Evolutionary conservation across 2,113 vertebrate genomes (phyloP).

Genomic region (Abramis brama): DNA sequence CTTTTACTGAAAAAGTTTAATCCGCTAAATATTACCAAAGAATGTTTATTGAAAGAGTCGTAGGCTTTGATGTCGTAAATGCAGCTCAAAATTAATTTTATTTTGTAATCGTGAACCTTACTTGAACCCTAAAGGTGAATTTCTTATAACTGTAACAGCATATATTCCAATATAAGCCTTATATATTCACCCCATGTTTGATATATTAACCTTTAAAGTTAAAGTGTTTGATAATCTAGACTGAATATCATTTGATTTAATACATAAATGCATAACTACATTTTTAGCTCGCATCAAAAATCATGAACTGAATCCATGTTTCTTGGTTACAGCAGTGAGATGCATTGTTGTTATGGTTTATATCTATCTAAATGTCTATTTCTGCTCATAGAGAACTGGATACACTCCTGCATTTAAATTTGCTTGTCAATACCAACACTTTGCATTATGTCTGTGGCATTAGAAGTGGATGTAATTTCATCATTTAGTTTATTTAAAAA

Average conservation of each 20-base stretch:
- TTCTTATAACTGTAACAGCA: background rate
- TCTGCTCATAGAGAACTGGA: background rate
- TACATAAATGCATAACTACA: background rate
- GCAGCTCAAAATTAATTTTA: background rate
- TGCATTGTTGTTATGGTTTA: background rate
- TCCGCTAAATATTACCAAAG: background rate
- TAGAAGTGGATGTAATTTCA: background rate
- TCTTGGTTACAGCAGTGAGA: background rate
- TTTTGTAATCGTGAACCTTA: background rate
- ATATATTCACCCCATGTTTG: background rate
- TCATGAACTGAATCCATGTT: background rate
- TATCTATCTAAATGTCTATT: background rate
- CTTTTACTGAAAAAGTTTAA: background rate
- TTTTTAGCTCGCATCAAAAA: background rate
- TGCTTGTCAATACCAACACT: background rate
- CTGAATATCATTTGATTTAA: background rate
- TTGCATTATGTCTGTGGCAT: background rate
- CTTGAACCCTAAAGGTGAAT: background rate
- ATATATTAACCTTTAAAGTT: background rate
- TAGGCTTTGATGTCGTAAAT: background rate
- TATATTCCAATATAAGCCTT: too few species aligned
- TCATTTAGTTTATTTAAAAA: background rate
- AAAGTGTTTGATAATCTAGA: background rate
- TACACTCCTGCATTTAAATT: background rate
- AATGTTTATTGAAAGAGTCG: background rate